Evolutionary conservation across 2,888 invertebrate genomes (phyloP).

Genomic region (Anorthoa munda): DNA sequence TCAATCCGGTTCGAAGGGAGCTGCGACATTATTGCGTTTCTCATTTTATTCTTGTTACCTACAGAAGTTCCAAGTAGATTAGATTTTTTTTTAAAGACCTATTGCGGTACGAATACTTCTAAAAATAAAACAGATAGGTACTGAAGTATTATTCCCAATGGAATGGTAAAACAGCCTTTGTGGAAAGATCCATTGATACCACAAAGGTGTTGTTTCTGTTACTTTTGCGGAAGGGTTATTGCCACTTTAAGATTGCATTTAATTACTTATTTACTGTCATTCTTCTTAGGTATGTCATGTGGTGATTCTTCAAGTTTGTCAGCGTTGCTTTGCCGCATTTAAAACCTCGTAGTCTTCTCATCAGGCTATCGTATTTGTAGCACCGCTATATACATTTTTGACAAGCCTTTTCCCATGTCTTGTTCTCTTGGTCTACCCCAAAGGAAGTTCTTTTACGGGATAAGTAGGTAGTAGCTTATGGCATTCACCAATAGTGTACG

Average conservation of each 20-base stretch:
- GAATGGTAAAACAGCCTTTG: neutral
- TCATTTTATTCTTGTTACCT: slow-evolving; percentile 45
- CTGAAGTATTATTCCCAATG: neutral
- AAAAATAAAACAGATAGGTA: neutral
- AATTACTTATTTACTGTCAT: neutral
- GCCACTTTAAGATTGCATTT: neutral
- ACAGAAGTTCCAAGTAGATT: slow-evolving; percentile 18
- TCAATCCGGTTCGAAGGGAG: slow-evolving; percentile 28
- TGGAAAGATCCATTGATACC: neutral
- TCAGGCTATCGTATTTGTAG: too few species aligned
- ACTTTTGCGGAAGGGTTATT: neutral
- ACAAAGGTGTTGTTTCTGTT: neutral
- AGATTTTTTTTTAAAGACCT: slow-evolving; percentile 12
- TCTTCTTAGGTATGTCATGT: neutral
- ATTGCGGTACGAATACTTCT: neutral
- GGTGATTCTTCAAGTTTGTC: neutral
- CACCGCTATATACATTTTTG: too few species aligned
- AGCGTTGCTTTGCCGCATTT: neutral
- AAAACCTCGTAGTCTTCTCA: too few species aligned
- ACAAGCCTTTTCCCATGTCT: too few species aligned
- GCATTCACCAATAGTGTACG: too few species aligned
- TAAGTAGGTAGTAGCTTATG: too few species aligned
- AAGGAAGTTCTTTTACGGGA: too few species aligned
- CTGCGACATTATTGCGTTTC: slow-evolving; percentile 44
- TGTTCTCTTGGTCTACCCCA: too few species aligned